Percentiles rank a stretch among this genome's conserved stretches.
Conservation (phyloP, 2,888 invertebrate species). For the Spialia ferax region DNA sequence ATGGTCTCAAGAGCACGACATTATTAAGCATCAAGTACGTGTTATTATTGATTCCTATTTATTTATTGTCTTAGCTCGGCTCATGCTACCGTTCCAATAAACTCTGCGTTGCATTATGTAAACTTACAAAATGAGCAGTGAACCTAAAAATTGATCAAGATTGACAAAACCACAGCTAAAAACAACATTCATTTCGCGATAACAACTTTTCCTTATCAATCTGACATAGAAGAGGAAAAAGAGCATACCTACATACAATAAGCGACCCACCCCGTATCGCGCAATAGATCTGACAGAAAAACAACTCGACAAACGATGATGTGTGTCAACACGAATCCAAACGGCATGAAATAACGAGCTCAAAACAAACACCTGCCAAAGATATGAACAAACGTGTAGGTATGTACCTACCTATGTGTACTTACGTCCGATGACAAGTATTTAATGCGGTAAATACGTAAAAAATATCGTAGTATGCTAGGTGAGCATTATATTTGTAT, state of each 20-base stretch:
- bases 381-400: conserved; percentile 55
- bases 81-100: neutral
- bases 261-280: conserved; percentile 17
- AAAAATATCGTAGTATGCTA: too few species aligned
- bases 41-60: conserved; percentile 12
- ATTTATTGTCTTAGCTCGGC: neutral
- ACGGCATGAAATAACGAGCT: conserved; percentile 74
- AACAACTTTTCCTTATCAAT: conserved; percentile 1
- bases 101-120: too few species aligned
- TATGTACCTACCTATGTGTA: neutral
- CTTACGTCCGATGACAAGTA: conserved; percentile 13
- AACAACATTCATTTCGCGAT: neutral
- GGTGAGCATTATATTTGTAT: too few species aligned
- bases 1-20: conserved; percentile 40
- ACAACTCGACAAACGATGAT: conserved; percentile 28
- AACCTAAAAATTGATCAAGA: neutral
- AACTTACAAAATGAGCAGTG: too few species aligned
- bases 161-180: neutral
- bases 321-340: conserved; percentile 42
- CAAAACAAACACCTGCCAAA: conserved; percentile 62
- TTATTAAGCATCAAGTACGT: neutral
- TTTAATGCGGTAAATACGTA: too few species aligned
- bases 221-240: conserved; percentile 7
- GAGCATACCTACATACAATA: conserved; percentile 16
- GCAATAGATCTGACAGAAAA: conserved; percentile 27